Evolutionary conservation across 2,888 invertebrate species (phyloP), one percentile per base, ranked within the genome.

Genomic region (Aradus depressus): DNA sequence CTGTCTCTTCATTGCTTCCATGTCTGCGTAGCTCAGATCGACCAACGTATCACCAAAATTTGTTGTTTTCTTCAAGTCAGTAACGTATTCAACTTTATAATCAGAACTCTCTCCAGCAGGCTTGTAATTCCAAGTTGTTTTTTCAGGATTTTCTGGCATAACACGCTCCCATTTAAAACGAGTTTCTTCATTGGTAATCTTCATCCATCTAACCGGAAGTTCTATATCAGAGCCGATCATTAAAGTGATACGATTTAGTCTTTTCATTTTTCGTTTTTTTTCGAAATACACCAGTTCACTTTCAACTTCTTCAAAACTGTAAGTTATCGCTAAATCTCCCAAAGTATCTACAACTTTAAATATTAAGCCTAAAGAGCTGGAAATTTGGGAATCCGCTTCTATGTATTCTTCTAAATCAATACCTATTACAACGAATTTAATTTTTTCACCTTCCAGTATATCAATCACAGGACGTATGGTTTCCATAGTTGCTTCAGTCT

Each of bases 121-220:
- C 8, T 26, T 26, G 19, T 10, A 10, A 2, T 26, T 26, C 2
- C 4, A 3, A 8, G 4, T 19, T 4, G 3, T 16, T 23, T n/a
- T 12, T 21, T 2, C 12, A 32, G 12, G 14, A 37, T 50, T 41
- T 4, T 50, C 50, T 26, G 1, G 5, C 19, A 10, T 18, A 18
- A 35, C 18, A 18, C 10, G n/a, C 4, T 50, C 41, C 43, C 47
- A 47, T 23, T 37, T 47, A 5, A 44, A 49, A 2, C 53, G 34
- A 3, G 52, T 53, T 19, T 47, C 38, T 10, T 56, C 53, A 3
- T 34, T 37, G 14, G 53, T 51, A 2, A 53, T 37, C 41, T 56
- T 56, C 49, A 56, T 51, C 53, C 53, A 53, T 26, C 47, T 48
- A 16, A 56, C 38, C 34, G 56, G 53, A 3, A 56, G 14, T 16